Evolutionary conservation across 2,797 vertebrate genomes (phyloP), one percentile per base, ranked within the genome.

Genomic region (Rhabdophis nuchalis): DNA sequence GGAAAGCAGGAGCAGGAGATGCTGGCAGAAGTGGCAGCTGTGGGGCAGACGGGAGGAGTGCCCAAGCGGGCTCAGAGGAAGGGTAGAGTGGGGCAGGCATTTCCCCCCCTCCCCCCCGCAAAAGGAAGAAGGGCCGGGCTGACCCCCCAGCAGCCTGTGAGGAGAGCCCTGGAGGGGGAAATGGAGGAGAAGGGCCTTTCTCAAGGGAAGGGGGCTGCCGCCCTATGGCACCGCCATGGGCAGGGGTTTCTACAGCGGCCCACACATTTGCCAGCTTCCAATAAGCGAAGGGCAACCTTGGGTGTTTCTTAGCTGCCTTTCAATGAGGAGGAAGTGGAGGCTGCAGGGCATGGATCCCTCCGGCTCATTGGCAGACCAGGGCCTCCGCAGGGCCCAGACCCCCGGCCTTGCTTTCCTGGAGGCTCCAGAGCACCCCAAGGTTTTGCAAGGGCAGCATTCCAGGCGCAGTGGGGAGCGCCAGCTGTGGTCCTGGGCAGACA

Each of bases 21-120:
- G 27, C 9, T 9, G 2, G 8, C 23, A 25, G 54, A 56, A 16
- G 14, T 20, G 27, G 4, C 0, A 11, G 4, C 1, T 13, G 3
- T 61, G 25, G 27, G 60, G 58, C 10, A 4, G 60, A 29, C 1
- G 29, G 60, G 29, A 68, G 61, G 12, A 1, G 5, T 1, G 1
- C 61, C 27, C 11, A 6, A 58, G 57, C 20, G 18, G 57, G 20
- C 57, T 58, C 57, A 20, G 27, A 29, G 60, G 60, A 29, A 29
- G 3, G 61, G 29, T 1, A 64, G 3, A 60, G n/a, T n/a, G 25
- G 58, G 8, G 8, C 12, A 14, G 12, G 12, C 29, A 68, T 29
- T 5, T n/a, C 12, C 29, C 29, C 29, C 2, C 14, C 61, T 68
- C 2, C 25, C 5, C 13, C 46, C 46, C 46, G 5, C 46, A 50